These are phyloP conservation scores for Cyprinella venusta DNA, from an alignment of 2,797 vertebrate genomes.

Conservation along the genomic window DNA sequence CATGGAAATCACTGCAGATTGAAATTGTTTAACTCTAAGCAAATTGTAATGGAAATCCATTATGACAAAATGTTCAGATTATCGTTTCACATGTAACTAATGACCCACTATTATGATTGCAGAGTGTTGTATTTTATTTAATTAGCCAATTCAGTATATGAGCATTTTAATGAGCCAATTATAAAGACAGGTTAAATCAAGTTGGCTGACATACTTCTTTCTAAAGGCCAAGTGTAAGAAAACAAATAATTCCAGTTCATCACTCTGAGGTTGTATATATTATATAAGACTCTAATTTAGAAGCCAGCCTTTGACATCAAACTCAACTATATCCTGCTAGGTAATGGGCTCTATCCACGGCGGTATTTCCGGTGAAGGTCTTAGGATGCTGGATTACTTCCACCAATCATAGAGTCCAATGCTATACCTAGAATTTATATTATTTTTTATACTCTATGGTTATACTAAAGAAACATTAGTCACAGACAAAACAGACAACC, in stretches of 20 bases:
- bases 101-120: neutral
- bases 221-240: neutral
- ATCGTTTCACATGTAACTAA: neutral
- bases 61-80: neutral
- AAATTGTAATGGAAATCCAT: neutral
- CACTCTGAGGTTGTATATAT: neutral
- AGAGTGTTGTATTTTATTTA: neutral
- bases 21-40: neutral
- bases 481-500: too few species aligned
- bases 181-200: neutral
- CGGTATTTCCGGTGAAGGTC: too few species aligned
- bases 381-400: too few species aligned
- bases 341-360: neutral
- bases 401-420: too few species aligned
- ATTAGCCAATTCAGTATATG: neutral
- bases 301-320: constrained; percentile 3
- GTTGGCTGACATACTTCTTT: neutral
- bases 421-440: too few species aligned
- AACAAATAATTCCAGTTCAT: neutral
- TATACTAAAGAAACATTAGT: too few species aligned
- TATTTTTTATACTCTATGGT: too few species aligned
- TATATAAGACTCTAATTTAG: neutral
- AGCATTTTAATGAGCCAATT: constrained; percentile 10
- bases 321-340: neutral
- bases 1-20: neutral